phyloP scores from a whole-genome alignment of 2,797 vertebrate species.

The Oceanodroma leucorhoa region DNA sequence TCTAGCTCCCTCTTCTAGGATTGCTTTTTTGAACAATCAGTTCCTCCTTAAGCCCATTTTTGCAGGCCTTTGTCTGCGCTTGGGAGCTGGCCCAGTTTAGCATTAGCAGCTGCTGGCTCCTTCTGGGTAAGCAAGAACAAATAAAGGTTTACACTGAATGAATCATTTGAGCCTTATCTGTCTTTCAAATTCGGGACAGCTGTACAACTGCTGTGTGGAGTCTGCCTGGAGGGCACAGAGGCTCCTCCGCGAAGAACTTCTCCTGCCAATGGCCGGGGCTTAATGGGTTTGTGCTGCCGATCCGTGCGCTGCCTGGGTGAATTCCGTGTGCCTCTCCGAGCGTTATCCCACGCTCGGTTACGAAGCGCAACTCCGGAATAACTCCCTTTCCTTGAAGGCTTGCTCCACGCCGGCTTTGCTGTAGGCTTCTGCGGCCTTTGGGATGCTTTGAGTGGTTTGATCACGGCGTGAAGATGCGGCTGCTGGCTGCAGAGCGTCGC shows the following conservation, averaged over 20 bases:
- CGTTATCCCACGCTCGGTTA: background rate
- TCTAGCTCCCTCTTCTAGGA: slow-evolving; percentile 48
- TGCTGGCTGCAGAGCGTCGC: background rate
- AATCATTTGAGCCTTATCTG: slow-evolving; percentile 47
- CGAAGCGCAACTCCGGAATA: rapidly evolving
- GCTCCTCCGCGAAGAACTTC: background rate
- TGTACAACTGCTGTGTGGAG: background rate
- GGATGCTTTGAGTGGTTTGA: background rate
- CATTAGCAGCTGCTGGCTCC: slow-evolving; percentile 42
- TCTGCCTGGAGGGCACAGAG: background rate
- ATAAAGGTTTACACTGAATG: slow-evolving; percentile 28
- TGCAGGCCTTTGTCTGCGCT: slow-evolving; percentile 15
- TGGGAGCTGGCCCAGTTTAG: slow-evolving; percentile 26
- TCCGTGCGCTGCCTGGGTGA: rapidly evolving
- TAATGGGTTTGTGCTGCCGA: background rate
- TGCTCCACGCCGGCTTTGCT: background rate
- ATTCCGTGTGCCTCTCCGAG: background rate
- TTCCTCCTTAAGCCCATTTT: slow-evolving; percentile 38
- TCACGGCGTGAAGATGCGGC: rapidly evolving
- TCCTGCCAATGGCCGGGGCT: background rate
- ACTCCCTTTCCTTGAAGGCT: background rate
- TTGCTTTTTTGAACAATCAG: background rate
- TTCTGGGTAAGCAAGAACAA: slow-evolving; percentile 27
- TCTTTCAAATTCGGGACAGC: background rate
- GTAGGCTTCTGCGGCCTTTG: rapidly evolving